Conservation (phyloP, 2,113 vertebrate genomes). For the Cyanistes caeruleus region DNA sequence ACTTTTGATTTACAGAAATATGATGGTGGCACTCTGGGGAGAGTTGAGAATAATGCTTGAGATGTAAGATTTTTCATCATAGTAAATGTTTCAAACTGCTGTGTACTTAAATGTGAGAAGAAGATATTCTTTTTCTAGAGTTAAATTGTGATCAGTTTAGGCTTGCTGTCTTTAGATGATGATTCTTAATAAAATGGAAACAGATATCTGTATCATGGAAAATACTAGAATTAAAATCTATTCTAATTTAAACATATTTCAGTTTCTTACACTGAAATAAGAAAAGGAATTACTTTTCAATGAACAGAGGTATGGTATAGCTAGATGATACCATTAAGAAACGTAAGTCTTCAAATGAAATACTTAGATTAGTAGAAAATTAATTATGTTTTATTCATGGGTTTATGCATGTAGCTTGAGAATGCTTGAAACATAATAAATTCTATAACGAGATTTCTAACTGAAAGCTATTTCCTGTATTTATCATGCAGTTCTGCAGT, state of each 20-base stretch:
- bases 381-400: slow-evolving; percentile 35
- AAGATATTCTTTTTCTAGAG: neutral
- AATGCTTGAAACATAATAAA: neutral
- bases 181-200: neutral
- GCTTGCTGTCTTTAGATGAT: neutral
- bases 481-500: neutral
- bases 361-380: slow-evolving; percentile 12
- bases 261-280: neutral
- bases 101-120: neutral
- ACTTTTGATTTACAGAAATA: neutral
- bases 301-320: neutral
- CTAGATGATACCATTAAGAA: slow-evolving; percentile 13
- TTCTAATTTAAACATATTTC: slow-evolving; percentile 44
- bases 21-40: neutral
- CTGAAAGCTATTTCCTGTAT: neutral
- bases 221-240: slow-evolving; percentile 32
- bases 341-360: slow-evolving; percentile 37
- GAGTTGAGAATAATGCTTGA: neutral
- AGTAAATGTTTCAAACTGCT: neutral
- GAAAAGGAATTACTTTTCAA: slow-evolving; percentile 45
- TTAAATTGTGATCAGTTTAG: neutral
- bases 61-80: neutral
- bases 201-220: neutral
- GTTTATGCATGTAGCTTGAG: neutral
- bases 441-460: neutral